These are phyloP conservation scores for Passer domesticus DNA, from an alignment of 2,113 vertebrate genomes.

Conservation along the genomic window DNA sequence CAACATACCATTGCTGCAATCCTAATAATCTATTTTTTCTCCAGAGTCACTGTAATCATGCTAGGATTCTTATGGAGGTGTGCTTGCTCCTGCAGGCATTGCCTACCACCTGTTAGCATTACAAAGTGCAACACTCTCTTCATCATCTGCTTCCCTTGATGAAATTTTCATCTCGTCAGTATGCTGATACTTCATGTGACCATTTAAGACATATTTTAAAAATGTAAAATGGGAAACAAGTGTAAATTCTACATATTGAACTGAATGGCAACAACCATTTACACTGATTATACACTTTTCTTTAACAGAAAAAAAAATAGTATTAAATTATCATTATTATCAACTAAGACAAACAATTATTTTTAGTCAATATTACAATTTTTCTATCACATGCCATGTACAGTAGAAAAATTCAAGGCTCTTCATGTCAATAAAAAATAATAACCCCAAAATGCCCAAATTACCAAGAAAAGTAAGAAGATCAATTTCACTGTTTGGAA, in stretches of 20 bases:
- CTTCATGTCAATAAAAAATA: conserved; percentile 11
- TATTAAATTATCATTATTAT: neutral
- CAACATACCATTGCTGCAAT: neutral
- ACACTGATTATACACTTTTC: neutral
- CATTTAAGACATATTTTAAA: conserved; percentile 8
- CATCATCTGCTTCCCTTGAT: neutral
- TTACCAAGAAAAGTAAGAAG: neutral
- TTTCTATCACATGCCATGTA: neutral
- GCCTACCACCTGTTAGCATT: neutral
- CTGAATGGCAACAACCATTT: neutral
- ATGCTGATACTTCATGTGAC: neutral
- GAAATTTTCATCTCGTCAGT: neutral
- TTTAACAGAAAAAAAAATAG: neutral
- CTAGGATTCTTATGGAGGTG: neutral
- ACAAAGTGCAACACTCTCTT: neutral
- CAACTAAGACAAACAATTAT: neutral
- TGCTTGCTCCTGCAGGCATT: neutral
- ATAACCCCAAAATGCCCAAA: neutral
- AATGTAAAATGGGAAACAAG: neutral
- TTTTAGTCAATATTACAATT: neutral
- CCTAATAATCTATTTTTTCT: neutral
- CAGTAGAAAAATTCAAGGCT: conserved; percentile 2
- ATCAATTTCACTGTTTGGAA: neutral
- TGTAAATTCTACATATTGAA: neutral
- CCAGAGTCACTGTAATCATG: neutral